Percentiles rank a stretch among this genome's conserved stretches.
Evolutionary conservation across 2,797 vertebrate species (phyloP).

Genomic region (Lycodopsis pacificus): DNA sequence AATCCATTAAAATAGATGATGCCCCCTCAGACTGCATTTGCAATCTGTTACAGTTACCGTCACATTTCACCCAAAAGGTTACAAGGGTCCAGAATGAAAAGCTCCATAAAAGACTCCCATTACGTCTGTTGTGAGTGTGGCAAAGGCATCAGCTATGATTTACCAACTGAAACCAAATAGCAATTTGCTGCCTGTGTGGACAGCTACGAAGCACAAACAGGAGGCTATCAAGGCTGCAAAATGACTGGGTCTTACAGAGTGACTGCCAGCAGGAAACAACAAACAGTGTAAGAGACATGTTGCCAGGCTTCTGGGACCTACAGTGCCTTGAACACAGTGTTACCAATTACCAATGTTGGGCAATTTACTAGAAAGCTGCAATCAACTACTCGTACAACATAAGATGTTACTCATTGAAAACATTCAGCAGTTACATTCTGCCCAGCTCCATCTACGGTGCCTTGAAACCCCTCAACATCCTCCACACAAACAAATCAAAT

Average conservation of each 20-base stretch:
- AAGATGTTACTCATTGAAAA: background rate
- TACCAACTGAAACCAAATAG: conserved; percentile 1
- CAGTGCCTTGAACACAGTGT: background rate
- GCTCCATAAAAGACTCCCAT: conserved; percentile 2
- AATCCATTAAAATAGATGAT: background rate
- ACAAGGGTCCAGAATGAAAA: conserved; percentile 10
- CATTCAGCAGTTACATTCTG: background rate
- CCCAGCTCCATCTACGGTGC: background rate
- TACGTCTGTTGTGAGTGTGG: conserved; percentile 3
- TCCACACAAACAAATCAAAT: background rate
- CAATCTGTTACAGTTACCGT: conserved; percentile 1
- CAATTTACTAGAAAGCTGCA: background rate
- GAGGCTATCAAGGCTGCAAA: background rate
- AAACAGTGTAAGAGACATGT: background rate
- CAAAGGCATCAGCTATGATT: conserved; percentile 22
- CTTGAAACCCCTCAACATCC: background rate
- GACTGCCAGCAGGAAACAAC: background rate
- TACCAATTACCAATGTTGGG: background rate
- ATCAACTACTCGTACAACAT: background rate
- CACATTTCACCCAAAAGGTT: conserved; percentile 8
- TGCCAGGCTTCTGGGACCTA: background rate
- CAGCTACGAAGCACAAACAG: background rate
- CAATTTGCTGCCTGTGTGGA: background rate
- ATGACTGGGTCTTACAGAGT: background rate
- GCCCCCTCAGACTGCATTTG: background rate